phyloP scores from a whole-genome alignment of 2,888 invertebrate genomes.

The Bruchidius siliquastri region DNA sequence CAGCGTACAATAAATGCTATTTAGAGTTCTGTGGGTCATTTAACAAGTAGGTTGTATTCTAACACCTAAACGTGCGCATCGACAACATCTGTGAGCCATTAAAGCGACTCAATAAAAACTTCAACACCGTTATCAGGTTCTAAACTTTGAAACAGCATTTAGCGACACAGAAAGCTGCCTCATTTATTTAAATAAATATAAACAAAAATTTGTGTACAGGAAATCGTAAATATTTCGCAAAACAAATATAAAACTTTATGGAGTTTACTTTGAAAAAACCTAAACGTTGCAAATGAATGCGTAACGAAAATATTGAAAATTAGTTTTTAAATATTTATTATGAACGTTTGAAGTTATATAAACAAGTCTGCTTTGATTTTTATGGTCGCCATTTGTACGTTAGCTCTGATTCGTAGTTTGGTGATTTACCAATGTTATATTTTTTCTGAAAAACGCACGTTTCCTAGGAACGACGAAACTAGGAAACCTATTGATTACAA shows the following conservation, averaged over 20 bases:
- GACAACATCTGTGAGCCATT: neutral
- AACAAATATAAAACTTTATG: neutral
- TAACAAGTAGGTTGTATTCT: neutral
- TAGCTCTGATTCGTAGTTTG: neutral
- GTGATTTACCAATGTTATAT: neutral
- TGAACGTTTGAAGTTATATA: neutral
- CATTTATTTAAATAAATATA: slow-evolving; percentile 7
- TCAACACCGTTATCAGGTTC: neutral
- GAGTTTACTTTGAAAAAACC: neutral
- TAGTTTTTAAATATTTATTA: neutral
- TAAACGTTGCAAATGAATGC: neutral
- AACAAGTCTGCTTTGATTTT: neutral
- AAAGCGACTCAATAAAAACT: neutral
- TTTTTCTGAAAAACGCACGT: too few relatives aligned
- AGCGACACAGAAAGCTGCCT: neutral
- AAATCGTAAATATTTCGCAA: slow-evolving; percentile 7
- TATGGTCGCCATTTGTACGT: neutral
- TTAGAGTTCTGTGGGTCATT: neutral
- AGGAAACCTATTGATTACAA: too few relatives aligned
- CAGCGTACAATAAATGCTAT: neutral
- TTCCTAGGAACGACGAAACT: too few relatives aligned
- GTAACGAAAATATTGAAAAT: neutral
- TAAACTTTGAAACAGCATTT: neutral
- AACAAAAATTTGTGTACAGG: slow-evolving; percentile 5
- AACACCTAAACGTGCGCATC: neutral